Evolutionary conservation across 2,797 vertebrate species (phyloP).

Genomic region (Melanotaenia boesemani): DNA sequence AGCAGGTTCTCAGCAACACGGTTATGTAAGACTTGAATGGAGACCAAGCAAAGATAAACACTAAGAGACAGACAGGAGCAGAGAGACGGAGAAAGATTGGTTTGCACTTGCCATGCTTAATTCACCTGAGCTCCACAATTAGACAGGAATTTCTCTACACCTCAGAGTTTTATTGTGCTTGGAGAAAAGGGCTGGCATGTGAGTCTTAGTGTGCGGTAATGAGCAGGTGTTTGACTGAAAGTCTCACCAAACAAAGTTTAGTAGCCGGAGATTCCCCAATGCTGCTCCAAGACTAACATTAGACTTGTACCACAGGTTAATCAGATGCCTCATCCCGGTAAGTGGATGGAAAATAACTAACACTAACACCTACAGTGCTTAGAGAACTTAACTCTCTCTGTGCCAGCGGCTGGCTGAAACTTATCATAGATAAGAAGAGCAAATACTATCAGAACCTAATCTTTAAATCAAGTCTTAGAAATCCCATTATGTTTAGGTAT

Average conservation of each 20-base stretch:
- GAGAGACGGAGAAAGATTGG: slow-evolving; percentile 39
- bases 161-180: slow-evolving; percentile 30
- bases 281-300: slow-evolving; percentile 59
- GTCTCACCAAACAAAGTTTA: slow-evolving; percentile 56
- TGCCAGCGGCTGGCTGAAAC: not conserved
- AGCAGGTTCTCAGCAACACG: slow-evolving; percentile 75
- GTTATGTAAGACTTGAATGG: slow-evolving; percentile 70
- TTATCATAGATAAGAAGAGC: no score
- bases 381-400: slow-evolving; percentile 20
- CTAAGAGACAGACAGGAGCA: slow-evolving; percentile 31
- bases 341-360: slow-evolving; percentile 62
- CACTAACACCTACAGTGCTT: slow-evolving; percentile 6
- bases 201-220: slow-evolving; percentile 33
- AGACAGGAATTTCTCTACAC: slow-evolving; percentile 69
- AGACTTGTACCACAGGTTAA: slow-evolving; percentile 41
- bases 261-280: slow-evolving; percentile 64
- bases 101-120: slow-evolving; percentile 65
- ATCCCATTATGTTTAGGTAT: no score
- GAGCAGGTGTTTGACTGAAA: slow-evolving; percentile 58
- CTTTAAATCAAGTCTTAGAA: no score
- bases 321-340: slow-evolving; percentile 33
- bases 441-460: no score
- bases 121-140: slow-evolving; percentile 71
- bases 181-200: slow-evolving; percentile 5
- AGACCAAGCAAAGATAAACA: slow-evolving; percentile 66